These are phyloP conservation scores for Sebastes itinus DNA, from an alignment of 2,797 vertebrate genomes.

Conservation along the genomic window DNA sequence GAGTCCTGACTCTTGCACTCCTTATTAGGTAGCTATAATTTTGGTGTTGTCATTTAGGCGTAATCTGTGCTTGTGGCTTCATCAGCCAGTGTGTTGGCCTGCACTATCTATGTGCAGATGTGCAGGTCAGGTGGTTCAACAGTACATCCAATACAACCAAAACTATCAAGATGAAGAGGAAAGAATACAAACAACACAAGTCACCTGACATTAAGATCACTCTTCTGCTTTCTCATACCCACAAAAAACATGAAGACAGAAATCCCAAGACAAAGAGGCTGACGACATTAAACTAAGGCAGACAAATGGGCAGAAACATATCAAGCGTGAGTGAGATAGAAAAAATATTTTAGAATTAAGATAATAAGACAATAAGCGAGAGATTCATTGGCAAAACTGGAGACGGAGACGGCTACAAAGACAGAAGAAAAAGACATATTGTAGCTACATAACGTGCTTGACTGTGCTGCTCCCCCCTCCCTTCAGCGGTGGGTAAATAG, in stretches of 20 bases:
- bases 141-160: background rate
- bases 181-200: background rate
- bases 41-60: background rate
- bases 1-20: background rate
- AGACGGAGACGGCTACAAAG: background rate
- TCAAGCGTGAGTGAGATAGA: background rate
- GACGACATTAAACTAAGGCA: background rate
- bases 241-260: background rate
- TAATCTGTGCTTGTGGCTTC: background rate
- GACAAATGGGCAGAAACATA: background rate
- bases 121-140: background rate
- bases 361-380: background rate
- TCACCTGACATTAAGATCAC: background rate
- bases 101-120: background rate
- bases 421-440: slow-evolving; percentile 25
- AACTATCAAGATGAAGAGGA: background rate
- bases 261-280: background rate
- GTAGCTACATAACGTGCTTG: slow-evolving; percentile 29
- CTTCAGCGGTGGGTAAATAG: slow-evolving; percentile 62
- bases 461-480: slow-evolving; percentile 9
- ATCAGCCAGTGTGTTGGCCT: background rate
- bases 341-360: background rate
- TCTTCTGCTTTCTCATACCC: background rate
- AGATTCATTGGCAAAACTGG: background rate
- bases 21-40: background rate